These are phyloP conservation scores for Spea hammondii DNA, from an alignment of 2,797 vertebrate genomes.

Conservation along the genomic window DNA sequence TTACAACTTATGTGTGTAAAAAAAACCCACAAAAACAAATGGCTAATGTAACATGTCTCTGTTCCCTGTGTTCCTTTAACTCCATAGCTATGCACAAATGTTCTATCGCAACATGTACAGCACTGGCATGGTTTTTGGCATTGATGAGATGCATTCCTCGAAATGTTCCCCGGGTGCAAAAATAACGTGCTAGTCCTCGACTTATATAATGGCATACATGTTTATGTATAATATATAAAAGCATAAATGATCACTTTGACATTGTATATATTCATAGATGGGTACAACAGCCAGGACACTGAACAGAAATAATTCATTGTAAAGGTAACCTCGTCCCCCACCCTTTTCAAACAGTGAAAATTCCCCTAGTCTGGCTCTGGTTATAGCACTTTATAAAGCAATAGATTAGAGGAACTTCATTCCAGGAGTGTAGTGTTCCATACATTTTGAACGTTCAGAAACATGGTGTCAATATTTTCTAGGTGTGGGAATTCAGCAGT, in stretches of 20 bases:
- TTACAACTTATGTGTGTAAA: too few relatives aligned
- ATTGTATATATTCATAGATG: slow-evolving; percentile 7
- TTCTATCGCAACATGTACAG: too few relatives aligned
- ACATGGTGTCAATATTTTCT: slow-evolving; percentile 27
- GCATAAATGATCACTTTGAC: slow-evolving; percentile 3
- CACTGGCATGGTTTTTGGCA: too few relatives aligned
- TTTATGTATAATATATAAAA: slow-evolving; percentile 5
- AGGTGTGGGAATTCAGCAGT: slow-evolving; percentile 40
- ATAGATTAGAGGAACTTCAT: neutral
- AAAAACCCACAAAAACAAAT: too few relatives aligned
- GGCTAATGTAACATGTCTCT: too few relatives aligned
- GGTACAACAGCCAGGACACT: neutral
- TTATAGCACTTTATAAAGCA: neutral
- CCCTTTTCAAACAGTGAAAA: neutral
- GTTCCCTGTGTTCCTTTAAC: too few relatives aligned
- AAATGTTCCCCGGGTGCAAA: neutral
- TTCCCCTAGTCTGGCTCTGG: slow-evolving; percentile 4
- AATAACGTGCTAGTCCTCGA: neutral
- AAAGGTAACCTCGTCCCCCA: neutral
- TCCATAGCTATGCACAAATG: too few relatives aligned
- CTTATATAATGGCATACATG: slow-evolving; percentile 2
- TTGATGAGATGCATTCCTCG: too few relatives aligned
- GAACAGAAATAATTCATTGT: slow-evolving; percentile 6
- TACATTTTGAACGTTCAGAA: neutral
- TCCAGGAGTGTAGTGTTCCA: neutral